Evolutionary conservation across 2,113 vertebrate genomes (phyloP).

Genomic region (Microtus oregoni): DNA sequence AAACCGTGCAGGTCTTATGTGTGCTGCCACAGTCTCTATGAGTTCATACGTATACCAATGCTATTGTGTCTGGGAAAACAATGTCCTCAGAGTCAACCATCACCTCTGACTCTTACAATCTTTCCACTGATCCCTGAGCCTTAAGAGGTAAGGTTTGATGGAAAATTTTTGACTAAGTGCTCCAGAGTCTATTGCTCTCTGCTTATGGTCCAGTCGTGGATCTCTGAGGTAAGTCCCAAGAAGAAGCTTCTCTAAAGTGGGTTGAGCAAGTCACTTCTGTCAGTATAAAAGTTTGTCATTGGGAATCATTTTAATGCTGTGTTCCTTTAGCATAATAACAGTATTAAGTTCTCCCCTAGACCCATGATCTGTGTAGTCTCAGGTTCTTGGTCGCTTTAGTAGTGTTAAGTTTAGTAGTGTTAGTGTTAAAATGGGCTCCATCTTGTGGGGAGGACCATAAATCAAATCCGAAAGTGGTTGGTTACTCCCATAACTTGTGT

Average conservation of each 20-base stretch:
- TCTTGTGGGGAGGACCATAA: background rate
- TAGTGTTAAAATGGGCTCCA: background rate
- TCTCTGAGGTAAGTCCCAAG: background rate
- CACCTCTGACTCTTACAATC: background rate
- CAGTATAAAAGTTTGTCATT: background rate
- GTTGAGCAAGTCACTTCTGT: background rate
- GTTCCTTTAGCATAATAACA: background rate
- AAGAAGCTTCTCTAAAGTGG: background rate
- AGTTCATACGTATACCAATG: background rate
- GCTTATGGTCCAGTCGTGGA: background rate
- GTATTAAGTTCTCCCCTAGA: background rate
- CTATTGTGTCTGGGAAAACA: background rate
- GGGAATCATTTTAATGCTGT: background rate
- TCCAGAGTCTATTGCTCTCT: background rate
- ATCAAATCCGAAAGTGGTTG: background rate
- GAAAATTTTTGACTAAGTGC: background rate
- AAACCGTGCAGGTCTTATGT: background rate
- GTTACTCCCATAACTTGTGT: background rate
- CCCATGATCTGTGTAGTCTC: background rate
- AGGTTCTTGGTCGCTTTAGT: background rate
- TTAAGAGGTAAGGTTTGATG: background rate
- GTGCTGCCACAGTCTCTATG: background rate
- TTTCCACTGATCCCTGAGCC: background rate
- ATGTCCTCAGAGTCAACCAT: background rate
- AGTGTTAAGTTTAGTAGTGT: background rate